A percentile compares a stretch with the other conserved stretches of the same genome.
These are phyloP conservation scores for Pseudomyrmex cubaensis DNA, from an alignment of 1,140 invertebrate genomes.

Conservation along the genomic window DNA sequence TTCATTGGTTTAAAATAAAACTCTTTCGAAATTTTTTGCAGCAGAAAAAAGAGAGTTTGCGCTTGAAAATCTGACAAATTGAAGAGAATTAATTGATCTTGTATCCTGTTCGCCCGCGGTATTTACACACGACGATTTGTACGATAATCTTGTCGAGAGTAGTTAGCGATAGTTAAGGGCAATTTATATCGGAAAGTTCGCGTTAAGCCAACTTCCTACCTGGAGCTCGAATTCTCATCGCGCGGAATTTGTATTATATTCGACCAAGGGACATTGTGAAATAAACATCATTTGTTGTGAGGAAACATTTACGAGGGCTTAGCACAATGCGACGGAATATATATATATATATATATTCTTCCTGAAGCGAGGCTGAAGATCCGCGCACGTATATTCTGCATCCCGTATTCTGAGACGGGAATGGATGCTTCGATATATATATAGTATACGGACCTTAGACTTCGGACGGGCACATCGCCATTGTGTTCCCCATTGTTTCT, in stretches of 20 bases:
- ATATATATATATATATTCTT: slow-evolving; percentile 15
- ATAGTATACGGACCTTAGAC: background rate
- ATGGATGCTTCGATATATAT: background rate
- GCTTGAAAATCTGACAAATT: no score
- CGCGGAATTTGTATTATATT: slow-evolving; percentile 11
- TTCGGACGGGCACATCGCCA: background rate
- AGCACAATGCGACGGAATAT: slow-evolving; percentile 23
- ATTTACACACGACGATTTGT: background rate
- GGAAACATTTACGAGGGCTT: background rate
- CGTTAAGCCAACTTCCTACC: background rate
- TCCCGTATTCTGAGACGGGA: slow-evolving; percentile 5
- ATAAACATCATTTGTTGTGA: slow-evolving; percentile 45
- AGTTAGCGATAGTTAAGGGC: slow-evolving; percentile 16
- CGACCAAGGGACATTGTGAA: slow-evolving; percentile 2
- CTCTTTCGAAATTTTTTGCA: no score
- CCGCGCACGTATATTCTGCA: background rate
- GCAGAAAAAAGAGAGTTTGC: no score
- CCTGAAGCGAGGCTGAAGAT: background rate
- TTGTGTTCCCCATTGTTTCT: slow-evolving; percentile 52
- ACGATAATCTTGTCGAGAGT: background rate
- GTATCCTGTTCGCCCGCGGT: background rate
- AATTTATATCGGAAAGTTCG: slow-evolving; percentile 41
- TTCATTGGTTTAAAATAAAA: no score
- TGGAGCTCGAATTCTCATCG: slow-evolving; percentile 32
- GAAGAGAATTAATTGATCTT: background rate